Percentiles rank a stretch among this genome's conserved stretches.
Evolutionary conservation across 2,888 invertebrate species (phyloP).

Genomic region (Tribolium freemani): DNA sequence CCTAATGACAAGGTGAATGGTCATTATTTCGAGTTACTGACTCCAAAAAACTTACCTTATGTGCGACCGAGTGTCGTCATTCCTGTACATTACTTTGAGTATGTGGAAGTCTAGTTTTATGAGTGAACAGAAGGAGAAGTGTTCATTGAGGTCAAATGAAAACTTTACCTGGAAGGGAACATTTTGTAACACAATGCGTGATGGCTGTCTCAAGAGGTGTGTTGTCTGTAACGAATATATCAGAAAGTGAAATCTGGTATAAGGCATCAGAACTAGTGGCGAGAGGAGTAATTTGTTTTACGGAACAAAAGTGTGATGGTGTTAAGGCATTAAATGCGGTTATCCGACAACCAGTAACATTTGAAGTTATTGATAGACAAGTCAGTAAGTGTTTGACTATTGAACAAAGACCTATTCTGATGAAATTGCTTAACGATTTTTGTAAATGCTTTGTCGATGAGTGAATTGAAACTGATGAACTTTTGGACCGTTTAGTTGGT

Average conservation of each 20-base stretch:
- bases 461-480: slow-evolving; percentile 16
- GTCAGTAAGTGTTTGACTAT: background rate
- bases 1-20: too few relatives aligned
- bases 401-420: background rate
- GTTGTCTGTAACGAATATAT: background rate
- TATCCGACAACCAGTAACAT: background rate
- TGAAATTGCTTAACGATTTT: slow-evolving; percentile 36
- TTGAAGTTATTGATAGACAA: background rate
- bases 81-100: too few relatives aligned
- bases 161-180: background rate
- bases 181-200: background rate
- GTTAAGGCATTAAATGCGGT: background rate
- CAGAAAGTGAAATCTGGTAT: too few relatives aligned
- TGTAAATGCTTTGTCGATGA: slow-evolving; percentile 32
- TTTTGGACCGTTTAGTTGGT: background rate
- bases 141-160: background rate
- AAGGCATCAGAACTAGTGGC: too few relatives aligned
- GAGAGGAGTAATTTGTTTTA: background rate
- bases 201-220: background rate
- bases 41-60: too few relatives aligned
- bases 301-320: background rate
- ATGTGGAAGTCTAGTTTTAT: background rate
- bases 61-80: too few relatives aligned
- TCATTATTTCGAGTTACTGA: too few relatives aligned
- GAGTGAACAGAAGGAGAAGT: too few relatives aligned